These are phyloP conservation scores for Alligator sinensis DNA, from an alignment of 2,113 vertebrate species.

Conservation along the genomic window DNA sequence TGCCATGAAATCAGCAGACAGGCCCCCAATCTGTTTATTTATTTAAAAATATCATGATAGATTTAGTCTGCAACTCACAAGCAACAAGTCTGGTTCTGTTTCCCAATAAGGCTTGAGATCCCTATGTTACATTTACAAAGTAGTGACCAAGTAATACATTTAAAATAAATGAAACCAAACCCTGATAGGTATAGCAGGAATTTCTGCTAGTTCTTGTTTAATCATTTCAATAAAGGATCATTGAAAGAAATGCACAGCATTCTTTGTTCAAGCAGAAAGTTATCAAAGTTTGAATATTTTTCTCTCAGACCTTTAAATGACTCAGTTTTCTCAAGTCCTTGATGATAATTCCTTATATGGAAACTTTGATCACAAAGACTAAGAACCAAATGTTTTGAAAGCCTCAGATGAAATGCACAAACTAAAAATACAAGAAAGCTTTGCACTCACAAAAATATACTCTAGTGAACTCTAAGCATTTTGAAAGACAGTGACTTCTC, in stretches of 20 bases:
- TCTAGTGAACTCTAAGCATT: not conserved
- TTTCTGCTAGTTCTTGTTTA: not conserved
- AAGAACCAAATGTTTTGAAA: not conserved
- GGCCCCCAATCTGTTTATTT: not conserved
- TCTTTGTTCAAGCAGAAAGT: slow-evolving; percentile 1
- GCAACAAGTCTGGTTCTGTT: not conserved
- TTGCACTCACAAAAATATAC: not conserved
- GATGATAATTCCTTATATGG: slow-evolving; percentile 40
- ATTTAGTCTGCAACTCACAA: not conserved
- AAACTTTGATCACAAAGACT: slow-evolving; percentile 30
- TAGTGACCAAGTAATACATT: not conserved
- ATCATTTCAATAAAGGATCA: not conserved
- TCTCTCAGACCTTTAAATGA: slow-evolving; percentile 10
- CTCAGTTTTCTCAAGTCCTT: slow-evolving; percentile 3
- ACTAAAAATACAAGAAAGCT: slow-evolving; percentile 17
- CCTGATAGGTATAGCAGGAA: not conserved
- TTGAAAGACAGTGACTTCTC: not conserved
- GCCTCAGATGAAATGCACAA: not conserved
- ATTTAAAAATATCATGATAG: not conserved
- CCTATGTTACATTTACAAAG: not conserved
- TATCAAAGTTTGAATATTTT: not conserved
- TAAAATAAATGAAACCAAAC: not conserved
- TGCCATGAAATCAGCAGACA: not conserved
- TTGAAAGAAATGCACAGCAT: not conserved
- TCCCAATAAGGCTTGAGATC: not conserved